Conservation (phyloP, 2,113 vertebrate species). For the Pseudorhombus dupliciocellatus region DNA sequence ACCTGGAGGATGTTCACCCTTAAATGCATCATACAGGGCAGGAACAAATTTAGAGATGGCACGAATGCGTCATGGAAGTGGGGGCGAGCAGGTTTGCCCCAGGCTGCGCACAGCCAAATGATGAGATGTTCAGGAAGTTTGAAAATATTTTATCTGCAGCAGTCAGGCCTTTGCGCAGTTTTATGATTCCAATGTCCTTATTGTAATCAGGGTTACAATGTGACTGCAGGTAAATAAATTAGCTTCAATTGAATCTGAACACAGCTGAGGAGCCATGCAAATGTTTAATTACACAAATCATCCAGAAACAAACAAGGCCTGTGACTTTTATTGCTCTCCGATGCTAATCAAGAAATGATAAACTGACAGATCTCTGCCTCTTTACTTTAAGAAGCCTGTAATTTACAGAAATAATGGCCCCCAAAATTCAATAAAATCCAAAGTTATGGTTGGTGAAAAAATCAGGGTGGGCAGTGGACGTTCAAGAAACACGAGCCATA, state of each 20-base stretch:
- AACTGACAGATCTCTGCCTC: background rate
- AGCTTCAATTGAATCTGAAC: background rate
- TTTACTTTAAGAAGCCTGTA: background rate
- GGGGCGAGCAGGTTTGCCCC: background rate
- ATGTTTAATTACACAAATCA: slow-evolving; percentile 18
- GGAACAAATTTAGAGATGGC: background rate
- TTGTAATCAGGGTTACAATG: background rate
- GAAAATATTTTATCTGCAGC: slow-evolving; percentile 13
- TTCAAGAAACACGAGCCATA: background rate
- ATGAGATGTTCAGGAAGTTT: background rate
- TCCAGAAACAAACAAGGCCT: background rate
- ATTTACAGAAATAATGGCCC: background rate
- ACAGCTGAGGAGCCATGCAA: slow-evolving; percentile 3
- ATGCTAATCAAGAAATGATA: slow-evolving; percentile 14
- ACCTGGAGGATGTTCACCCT: background rate
- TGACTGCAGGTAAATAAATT: background rate
- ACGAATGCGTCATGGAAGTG: background rate
- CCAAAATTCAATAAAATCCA: background rate
- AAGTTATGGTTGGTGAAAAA: background rate
- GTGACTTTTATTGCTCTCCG: slow-evolving; percentile 7
- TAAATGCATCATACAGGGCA: slow-evolving; percentile 1
- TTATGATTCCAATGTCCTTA: background rate
- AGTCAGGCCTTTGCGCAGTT: background rate
- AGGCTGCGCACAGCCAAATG: background rate
- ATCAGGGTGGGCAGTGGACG: background rate